Evolutionary conservation across 2,888 invertebrate species (phyloP), one percentile per base, ranked within the genome.

Genomic region (Brenthis ino): DNA sequence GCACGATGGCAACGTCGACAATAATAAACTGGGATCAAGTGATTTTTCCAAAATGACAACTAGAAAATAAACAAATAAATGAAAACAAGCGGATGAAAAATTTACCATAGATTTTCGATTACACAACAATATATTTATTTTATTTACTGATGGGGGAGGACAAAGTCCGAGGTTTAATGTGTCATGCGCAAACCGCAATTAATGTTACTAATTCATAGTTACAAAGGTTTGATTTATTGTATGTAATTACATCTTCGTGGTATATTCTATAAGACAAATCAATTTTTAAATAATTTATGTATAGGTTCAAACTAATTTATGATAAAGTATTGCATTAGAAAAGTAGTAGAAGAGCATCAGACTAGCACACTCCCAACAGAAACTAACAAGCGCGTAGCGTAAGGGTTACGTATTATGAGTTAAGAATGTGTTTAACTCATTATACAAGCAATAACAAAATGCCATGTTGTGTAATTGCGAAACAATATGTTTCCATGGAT

Each of bases 401-500:
- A 43, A 43, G 11, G 11, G 37, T 12, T 43, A 57, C 24, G 43
- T 53, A 66, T 53, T 58, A 53, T 66, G 58, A 28, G 58, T 65
- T 54, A 54, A 67, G 48, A 24, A 33, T 11, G 13, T 53, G 13
- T 53, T 48, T 53, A 66, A 53, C n/a, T 28, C 16, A 58, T n/a
- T 66, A 54, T 51, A 65, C 65, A 54, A 57, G 57, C 43, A 53
- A 65, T 24, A 58, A 54, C 28, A 65, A 58, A 58, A 53, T 65
- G 65, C 51, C 14, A 47, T 11, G 72, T 79, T 78, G 73, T 76
- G 74, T 75, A 79, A 80, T 76, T 74, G 71, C 73, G 67, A 73
- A 67, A 74, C 73, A 74, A 75, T 77, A 74, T 68, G 68, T 72
- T 69, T 66, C 69, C 68, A 69, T 65, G 67, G 68, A 76, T 73